Conservation (phyloP, 2,113 vertebrate species). For the Illadopsis cleaveri region DNA sequence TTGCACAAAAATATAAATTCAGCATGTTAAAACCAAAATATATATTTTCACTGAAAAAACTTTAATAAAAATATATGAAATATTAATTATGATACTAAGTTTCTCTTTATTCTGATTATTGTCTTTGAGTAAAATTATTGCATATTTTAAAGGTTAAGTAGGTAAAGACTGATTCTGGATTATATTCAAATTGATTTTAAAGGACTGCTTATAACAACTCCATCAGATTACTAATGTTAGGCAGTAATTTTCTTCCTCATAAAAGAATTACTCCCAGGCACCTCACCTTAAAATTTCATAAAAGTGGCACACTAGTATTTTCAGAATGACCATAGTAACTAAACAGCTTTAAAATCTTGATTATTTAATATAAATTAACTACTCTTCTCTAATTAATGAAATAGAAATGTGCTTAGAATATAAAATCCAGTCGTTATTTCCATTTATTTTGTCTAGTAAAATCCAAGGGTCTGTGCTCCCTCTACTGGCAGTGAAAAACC, state of each 20-base stretch:
- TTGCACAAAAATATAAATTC: background rate
- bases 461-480: slow-evolving; percentile 16
- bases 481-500: background rate
- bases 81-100: background rate
- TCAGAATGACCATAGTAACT: background rate
- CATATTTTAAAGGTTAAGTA: slow-evolving; percentile 27
- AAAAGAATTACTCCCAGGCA: background rate
- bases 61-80: background rate
- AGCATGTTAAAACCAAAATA: background rate
- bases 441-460: background rate
- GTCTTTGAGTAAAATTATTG: background rate
- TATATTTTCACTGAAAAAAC: background rate
- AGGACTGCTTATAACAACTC: background rate
- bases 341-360: background rate
- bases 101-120: background rate
- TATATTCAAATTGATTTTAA: background rate
- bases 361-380: background rate
- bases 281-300: background rate
- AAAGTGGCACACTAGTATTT: background rate
- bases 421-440: background rate
- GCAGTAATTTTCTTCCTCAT: background rate
- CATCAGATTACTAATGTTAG: background rate
- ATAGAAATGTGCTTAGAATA: background rate
- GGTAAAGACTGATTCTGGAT: background rate
- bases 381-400: background rate